Base-by-base conservation (phyloP, 2,113 vertebrate genomes). In the Odontesthes bonariensis region DNA sequence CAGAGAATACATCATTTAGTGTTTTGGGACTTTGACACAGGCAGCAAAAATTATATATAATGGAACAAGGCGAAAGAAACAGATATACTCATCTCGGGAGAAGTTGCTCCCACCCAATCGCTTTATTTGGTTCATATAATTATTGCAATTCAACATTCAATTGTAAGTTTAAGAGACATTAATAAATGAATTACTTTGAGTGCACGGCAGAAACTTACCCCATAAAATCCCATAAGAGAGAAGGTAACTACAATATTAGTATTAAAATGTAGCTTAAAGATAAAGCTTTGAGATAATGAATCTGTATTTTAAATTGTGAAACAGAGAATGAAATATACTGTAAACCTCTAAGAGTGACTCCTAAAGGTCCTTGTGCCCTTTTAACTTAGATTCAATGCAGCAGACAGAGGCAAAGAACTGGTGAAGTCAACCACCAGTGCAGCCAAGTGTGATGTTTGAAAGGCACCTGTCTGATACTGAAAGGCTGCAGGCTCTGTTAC, bases 1-100 rank as follows among this genome's bases (percentile, higher is more conserved):
- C 61, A 86, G 75, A 86, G 65, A 90, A 88, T 79, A 91, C 75
- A 86, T 83, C 81, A 85, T 80, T 82, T 65, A 38, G 44, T 22
- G 72, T 63, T 52, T 23, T 64, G 75, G 61, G 83, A 84, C 85
- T 75, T 84, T 79, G 65, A 81, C 68, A 67, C 31, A 20, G 62
- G 72, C 77, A 35, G 57, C 44, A 62, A 61, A 62, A 75, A 57
- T 65, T 35, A 69, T 32, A 70, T 54, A 23, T 69, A 80, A 82
- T 22, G 47, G 58, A 81, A 80, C 60, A 89, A 46, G 49, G 46
- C 49, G 64, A 81, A 75, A 69, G 23, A 66, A 70, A 78, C 0
- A 20, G 27, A 27, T 27, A 20, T 8, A 8, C 9, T 44, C 79
- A 32, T 84, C 47, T 75, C 22, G 22, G 13, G 51, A 8, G 40